These are phyloP conservation scores for Sinohyriopsis cumingii DNA, from an alignment of 2,888 invertebrate species.

Conservation along the genomic window DNA sequence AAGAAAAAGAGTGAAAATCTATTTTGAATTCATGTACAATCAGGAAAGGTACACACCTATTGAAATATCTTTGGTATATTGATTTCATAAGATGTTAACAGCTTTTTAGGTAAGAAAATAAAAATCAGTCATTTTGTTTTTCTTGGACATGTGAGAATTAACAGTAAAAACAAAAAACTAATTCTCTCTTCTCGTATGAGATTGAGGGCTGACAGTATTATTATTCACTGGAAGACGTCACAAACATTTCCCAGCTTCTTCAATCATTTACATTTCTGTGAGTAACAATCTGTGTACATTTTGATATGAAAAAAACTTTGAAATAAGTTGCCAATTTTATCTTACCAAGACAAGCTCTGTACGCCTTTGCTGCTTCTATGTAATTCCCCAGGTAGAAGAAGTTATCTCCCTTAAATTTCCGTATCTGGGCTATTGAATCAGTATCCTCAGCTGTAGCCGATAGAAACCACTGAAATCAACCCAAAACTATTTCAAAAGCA, in stretches of 20 bases:
- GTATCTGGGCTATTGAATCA: constrained; percentile 16
- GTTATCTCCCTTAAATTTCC: constrained; percentile 48
- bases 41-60: too few species aligned
- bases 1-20: constrained; percentile 3
- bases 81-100: too few species aligned
- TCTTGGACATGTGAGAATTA: too few species aligned
- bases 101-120: too few species aligned
- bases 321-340: background rate
- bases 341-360: constrained; percentile 39
- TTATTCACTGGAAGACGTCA: background rate
- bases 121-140: too few species aligned
- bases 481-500: background rate
- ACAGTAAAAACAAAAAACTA: too few species aligned
- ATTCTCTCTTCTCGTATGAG: too few species aligned
- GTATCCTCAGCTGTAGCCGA: constrained; percentile 13
- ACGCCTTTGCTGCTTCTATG: constrained; percentile 32
- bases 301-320: background rate
- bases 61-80: too few species aligned
- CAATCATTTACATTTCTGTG: background rate
- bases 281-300: background rate
- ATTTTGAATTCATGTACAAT: too few species aligned
- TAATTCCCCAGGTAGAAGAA: constrained; percentile 29
- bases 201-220: too few species aligned
- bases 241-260: background rate
- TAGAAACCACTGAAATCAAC: constrained; percentile 48